These are phyloP conservation scores for Homarus americanus DNA, from an alignment of 1,140 invertebrate species.

Conservation along the genomic window DNA sequence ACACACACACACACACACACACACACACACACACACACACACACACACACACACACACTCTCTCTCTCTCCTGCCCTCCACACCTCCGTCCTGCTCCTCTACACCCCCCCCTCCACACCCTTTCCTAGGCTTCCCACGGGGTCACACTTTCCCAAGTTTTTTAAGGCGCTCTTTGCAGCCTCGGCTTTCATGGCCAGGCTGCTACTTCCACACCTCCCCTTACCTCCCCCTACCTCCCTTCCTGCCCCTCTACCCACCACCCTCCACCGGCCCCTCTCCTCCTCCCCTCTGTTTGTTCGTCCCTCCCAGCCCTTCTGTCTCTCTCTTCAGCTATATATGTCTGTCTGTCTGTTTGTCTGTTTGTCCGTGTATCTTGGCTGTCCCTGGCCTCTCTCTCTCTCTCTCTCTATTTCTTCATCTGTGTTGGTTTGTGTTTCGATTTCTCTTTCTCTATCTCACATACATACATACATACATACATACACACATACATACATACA, in stretches of 20 bases:
- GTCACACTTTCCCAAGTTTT: slow-evolving; percentile 64
- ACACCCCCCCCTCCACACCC: slow-evolving; percentile 1
- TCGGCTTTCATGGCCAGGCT: slow-evolving; percentile 55
- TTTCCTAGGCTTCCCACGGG: slow-evolving; percentile 48
- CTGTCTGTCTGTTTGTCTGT: neutral
- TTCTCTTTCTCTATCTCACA: neutral
- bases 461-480: no score
- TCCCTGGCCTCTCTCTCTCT: neutral
- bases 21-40: neutral
- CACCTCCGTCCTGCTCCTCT: neutral
- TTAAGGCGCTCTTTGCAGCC: slow-evolving; percentile 51
- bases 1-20: slow-evolving; percentile 5
- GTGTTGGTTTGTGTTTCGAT: neutral
- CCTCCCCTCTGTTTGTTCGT: neutral
- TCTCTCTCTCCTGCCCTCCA: neutral
- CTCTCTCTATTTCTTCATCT: neutral
- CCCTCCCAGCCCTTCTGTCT: slow-evolving; percentile 6
- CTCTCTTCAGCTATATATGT: neutral
- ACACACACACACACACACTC: neutral
- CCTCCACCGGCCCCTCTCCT: neutral
- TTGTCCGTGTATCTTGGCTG: neutral
- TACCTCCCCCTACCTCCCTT: neutral
- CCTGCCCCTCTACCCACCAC: neutral
- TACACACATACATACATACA: no score
- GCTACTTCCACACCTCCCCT: slow-evolving; percentile 19